phyloP scores from a whole-genome alignment of 2,113 vertebrate species.

The Myxocyprinus asiaticus region DNA sequence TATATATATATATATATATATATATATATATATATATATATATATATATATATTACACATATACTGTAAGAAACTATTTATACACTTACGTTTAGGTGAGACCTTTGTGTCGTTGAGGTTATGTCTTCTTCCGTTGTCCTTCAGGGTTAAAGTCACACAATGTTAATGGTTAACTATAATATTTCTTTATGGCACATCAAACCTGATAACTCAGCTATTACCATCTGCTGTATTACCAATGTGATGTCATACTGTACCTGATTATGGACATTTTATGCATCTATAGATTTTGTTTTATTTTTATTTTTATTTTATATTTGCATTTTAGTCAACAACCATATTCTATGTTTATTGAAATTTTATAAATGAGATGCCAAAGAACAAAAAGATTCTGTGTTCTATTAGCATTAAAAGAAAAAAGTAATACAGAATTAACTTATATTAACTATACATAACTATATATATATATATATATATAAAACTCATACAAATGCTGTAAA shows the following conservation, averaged over 20 bases:
- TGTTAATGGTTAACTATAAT: conserved; percentile 67
- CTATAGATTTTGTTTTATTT: no score
- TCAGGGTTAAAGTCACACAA: conserved; percentile 63
- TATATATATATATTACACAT: neutral
- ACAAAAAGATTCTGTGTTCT: neutral
- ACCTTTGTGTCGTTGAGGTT: neutral
- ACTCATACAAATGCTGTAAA: neutral
- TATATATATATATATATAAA: no score
- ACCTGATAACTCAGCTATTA: conserved; percentile 3
- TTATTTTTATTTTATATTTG: no score
- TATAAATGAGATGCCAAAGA: neutral
- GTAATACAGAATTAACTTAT: no score
- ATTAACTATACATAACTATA: no score
- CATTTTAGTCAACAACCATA: neutral
- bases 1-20: neutral
- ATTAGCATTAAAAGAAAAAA: no score
- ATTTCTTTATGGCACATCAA: conserved; percentile 66
- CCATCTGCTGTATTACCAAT: neutral
- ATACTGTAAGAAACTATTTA: neutral
- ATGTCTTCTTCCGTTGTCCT: neutral
- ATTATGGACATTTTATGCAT: neutral
- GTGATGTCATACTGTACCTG: no score
- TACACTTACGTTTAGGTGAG: conserved; percentile 51
- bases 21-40: neutral
- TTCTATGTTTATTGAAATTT: neutral